Evolutionary conservation across 2,797 vertebrate species (phyloP), one percentile per base, ranked within the genome.

Genomic region (Ctenochaetus hawaiiensis): DNA sequence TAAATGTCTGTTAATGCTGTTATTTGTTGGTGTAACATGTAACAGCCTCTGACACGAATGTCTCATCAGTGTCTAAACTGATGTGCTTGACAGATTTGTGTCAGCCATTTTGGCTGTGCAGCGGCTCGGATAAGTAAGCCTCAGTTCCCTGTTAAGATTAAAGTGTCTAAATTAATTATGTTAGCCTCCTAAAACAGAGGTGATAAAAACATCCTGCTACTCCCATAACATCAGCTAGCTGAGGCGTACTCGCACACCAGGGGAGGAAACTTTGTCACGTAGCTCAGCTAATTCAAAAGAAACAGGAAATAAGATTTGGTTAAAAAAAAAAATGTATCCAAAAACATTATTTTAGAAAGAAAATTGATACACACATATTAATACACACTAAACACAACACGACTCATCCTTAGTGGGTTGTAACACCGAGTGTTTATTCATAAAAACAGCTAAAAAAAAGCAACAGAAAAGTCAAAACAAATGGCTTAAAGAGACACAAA

Each of bases 151-250:
- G 4, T 26, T 37, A 3, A 12, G n/a, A 30, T 62, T 41, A 57
- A 79, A 72, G 23, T 54, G 34, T 77, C 49, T 6, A 30, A 69
- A 5, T 43, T 57, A 49, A 79, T 77, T 48, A 58, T 30, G 17
- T n/a, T 51, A 4, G 20, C 43, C 48, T 30, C 2, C 44, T 3
- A 69, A 51, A 59, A 47, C 26, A 37, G 2, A 3, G 7, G 12
- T 8, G 20, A 10, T 6, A 5, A 47, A 57, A 44, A 16, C n/a
- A 47, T 63, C 58, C 20, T 48, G 30, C 43, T 54, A 0, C 30
- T 51, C 26, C 20, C 23, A 10, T 47, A 26, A 63, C 51, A 30
- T 56, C 22, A 12, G 37, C 20, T 20, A 43, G 49, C 37, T 59
- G 37, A 51, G 14, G 4, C 0, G 18, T 47, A 17, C 47, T 48